Evolutionary conservation across 2,797 vertebrate species (phyloP).

Genomic region (Sebastiscus tertius): DNA sequence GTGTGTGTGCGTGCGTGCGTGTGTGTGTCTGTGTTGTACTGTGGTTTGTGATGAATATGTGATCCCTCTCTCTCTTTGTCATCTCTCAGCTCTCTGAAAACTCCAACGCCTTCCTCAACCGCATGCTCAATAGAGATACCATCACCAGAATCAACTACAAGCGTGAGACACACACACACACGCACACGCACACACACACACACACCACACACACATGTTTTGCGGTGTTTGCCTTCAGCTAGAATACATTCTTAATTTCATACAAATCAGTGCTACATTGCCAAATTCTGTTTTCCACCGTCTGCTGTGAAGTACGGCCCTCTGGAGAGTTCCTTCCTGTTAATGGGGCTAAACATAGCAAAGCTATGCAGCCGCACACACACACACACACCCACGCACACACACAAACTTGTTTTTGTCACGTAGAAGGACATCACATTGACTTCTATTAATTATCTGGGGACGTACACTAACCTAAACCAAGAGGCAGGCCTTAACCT

Average conservation of each 20-base stretch:
- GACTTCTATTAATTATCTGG: not conserved
- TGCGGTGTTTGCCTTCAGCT: not conserved
- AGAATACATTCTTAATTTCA: constrained; percentile 9
- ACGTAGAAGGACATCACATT: not conserved
- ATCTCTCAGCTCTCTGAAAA: constrained; percentile 91
- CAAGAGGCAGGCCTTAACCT: not conserved
- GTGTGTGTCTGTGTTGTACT: not conserved
- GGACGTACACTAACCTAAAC: not conserved
- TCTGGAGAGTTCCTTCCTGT: constrained; percentile 14
- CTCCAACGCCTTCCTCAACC: constrained; percentile 95
- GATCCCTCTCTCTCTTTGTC: constrained; percentile 20
- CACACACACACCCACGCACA: not conserved
- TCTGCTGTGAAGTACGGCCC: constrained; percentile 8
- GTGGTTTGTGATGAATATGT: constrained; percentile 27
- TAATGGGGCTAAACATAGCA: constrained; percentile 47
- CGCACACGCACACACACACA: not conserved
- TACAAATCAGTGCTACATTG: constrained; percentile 11
- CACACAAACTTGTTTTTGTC: not conserved
- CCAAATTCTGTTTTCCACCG: constrained; percentile 26
- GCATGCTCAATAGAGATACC: constrained; percentile 98
- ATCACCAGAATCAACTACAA: constrained; percentile 99
- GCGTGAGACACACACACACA: constrained; percentile 84
- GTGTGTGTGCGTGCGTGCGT: constrained; percentile 2
- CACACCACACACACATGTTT: not conserved
- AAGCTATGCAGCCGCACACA: not conserved